Conservation (phyloP, 2,797 vertebrate genomes). For the Coccyzus lansbergi region DNA sequence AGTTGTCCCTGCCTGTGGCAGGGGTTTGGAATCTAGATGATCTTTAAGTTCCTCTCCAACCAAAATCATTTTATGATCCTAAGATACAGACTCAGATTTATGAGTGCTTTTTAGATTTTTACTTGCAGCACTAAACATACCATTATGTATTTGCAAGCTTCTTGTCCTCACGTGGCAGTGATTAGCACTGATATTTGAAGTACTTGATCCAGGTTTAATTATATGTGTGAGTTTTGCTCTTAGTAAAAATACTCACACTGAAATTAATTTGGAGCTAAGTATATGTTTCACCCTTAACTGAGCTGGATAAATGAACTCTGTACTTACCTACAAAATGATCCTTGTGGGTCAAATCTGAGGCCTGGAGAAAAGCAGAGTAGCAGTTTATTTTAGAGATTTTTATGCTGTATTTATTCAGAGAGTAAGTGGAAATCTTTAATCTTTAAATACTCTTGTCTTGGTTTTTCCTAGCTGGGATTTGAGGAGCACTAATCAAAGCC, state of each 20-base stretch:
- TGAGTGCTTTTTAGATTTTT: background rate
- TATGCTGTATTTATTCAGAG: background rate
- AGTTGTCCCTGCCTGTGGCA: too few relatives aligned
- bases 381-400: background rate
- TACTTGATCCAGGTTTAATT: background rate
- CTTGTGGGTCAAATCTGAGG: background rate
- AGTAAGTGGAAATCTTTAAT: background rate
- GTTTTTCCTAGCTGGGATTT: background rate
- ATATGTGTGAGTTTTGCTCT: background rate
- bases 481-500: background rate
- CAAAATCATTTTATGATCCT: too few relatives aligned
- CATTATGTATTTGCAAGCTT: background rate
- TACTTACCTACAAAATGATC: background rate
- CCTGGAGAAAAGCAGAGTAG: background rate
- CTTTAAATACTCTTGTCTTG: background rate
- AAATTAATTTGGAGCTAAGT: background rate
- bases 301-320: background rate
- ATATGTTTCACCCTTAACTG: background rate
- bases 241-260: background rate
- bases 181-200: background rate
- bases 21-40: too few relatives aligned
- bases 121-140: background rate
- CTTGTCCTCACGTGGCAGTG: background rate
- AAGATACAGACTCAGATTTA: background rate
- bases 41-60: too few relatives aligned